Evolutionary conservation across 2,888 invertebrate species (phyloP), one percentile per base, ranked within the genome.

Genomic region (Rapana venosa): DNA sequence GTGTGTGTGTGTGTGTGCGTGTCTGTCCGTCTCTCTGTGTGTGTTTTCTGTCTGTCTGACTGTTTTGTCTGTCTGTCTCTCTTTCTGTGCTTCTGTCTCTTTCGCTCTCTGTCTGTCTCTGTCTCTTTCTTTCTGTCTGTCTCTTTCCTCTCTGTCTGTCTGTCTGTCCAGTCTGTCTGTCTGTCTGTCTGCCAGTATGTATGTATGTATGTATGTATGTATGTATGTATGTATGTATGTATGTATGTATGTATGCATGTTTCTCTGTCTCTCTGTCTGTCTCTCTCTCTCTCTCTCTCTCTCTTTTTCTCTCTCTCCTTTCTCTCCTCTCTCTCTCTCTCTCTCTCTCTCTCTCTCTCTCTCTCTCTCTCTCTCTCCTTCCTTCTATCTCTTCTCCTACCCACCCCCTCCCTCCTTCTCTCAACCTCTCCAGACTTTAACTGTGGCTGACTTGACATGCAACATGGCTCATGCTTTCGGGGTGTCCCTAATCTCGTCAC

Each of bases 301-400:
- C n/a, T 74, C 74, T n/a, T 26, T n/a, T 26, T n/a, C 74, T 74
- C 26, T 70, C 70, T 70, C 22, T 70, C 70, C 22, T 30, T 20
- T 30, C 30, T 30, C 30, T 74, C n/a, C 5, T 22, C 70, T 70
- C 70, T 30, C n/a, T 30, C 30, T 11, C 77, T 30, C 77, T 30
- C 77, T 30, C 30, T 30, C 77, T 77, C 77, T 77, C 77, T 77
- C 77, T 77, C 77, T 77, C 77, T 77, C 30, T 77, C 77, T 77
- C 30, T 30, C 30, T 30, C 30, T 30, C 30, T 30, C 4, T 77
- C 77, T 77, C 77, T 77, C 77, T 30, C 58, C 15, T 15, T 58
- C 58, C 8, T n/a, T 74, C n/a, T 74, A 13, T 26, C n/a, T 74
- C 74, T n/a, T 26, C 26, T 26, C 26, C 74, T 74, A n/a, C n/a